Percentiles rank a stretch among this genome's conserved stretches.
Evolutionary conservation across 2,113 vertebrate species (phyloP).

Genomic region (Oreochromis aureus): DNA sequence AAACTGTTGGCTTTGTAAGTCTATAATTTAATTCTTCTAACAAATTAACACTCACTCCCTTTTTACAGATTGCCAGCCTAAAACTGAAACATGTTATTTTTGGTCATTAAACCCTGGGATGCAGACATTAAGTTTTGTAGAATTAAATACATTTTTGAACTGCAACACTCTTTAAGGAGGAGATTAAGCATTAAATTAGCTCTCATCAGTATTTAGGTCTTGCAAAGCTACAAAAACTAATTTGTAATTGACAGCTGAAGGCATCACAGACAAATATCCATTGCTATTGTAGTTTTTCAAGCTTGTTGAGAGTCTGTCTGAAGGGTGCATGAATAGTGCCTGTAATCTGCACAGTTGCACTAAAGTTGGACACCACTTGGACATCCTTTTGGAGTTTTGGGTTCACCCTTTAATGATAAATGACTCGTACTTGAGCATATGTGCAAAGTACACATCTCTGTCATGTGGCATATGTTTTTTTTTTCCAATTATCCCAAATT

Average conservation of each 20-base stretch:
- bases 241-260: background rate
- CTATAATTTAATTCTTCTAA: background rate
- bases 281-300: background rate
- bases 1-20: conserved; percentile 83
- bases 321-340: background rate
- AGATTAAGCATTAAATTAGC: background rate
- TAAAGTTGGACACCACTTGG: background rate
- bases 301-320: background rate
- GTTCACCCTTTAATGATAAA: background rate
- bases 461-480: background rate
- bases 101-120: background rate
- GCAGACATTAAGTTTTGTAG: background rate
- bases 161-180: fast-evolving
- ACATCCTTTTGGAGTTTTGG: background rate
- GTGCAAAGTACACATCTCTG: background rate
- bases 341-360: background rate
- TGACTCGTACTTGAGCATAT: background rate
- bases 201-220: background rate
- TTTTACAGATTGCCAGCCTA: background rate
- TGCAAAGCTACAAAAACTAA: background rate
- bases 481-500: background rate
- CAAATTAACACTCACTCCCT: background rate
- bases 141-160: background rate
- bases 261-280: background rate
- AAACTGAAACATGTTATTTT: background rate